Evolutionary conservation across 2,113 vertebrate species (phyloP), one percentile per base, ranked within the genome.

Genomic region (Psilopogon haemacephalus): DNA sequence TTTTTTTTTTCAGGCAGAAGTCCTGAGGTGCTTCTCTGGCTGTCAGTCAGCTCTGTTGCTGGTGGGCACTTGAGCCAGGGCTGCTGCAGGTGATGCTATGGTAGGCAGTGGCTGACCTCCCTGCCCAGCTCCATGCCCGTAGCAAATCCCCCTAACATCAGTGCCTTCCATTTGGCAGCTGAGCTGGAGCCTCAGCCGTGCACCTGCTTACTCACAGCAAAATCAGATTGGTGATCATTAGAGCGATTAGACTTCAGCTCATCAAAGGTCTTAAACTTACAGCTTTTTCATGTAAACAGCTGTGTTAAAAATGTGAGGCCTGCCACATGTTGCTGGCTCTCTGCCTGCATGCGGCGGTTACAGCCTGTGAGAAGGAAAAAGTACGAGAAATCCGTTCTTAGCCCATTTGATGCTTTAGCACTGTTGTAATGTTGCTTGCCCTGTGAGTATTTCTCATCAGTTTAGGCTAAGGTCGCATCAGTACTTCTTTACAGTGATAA

Each of bases 221-320:
- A 68, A 21, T 1, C 59, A 44, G 72, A 44, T 82, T 52, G 4
- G 0, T 0, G 0, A 62, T 91, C 72, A 9, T 95, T 94, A 95
- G 17, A 64, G 75, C 2, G 1, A 96, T 96, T 91, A 94, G 84
- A 71, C 64, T 81, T 69, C 73, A 82, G 37, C 75, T 55, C 85
- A 69, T 94, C 94, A 95, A 88, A 89, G 54, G 54, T 73, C 59
- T 89, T 74, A 90, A 94, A 92, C 85, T 92, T 94, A 84, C 92
- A 89, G 76, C 89, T 90, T 81, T 72, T 92, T 91, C 6, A 0
- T 73, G 71, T 75, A 70, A 96, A 93, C 70, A 91, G 37, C 40
- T 73, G 63, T 64, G 75, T 84, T 93, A 59, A 92, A 95, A 84
- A 83, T 59, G 74, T 63, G 65, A 42, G 24, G 91, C 20, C 88